A percentile compares a stretch with the other conserved stretches of the same genome.
These are phyloP conservation scores for Luffia ferchaultella DNA, from an alignment of 2,888 invertebrate species.

Conservation along the genomic window DNA sequence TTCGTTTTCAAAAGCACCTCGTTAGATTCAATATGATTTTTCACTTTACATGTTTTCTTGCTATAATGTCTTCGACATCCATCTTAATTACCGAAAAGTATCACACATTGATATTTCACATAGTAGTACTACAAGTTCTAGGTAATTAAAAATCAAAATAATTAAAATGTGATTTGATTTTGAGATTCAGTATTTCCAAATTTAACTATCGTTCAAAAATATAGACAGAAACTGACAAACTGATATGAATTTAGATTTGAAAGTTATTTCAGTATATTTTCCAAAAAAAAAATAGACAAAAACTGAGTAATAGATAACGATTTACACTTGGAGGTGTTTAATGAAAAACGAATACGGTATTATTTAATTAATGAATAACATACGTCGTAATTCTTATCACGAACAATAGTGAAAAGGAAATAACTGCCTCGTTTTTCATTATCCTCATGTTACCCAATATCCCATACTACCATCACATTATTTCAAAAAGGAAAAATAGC, in stretches of 20 bases:
- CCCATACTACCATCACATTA: not conserved
- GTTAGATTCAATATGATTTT: slow-evolving; percentile 19
- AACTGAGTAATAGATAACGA: too few species aligned
- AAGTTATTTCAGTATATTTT: too few species aligned
- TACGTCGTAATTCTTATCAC: too few species aligned
- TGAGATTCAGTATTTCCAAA: too few species aligned
- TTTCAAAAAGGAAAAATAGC: not conserved
- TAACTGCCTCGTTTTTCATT: not conserved
- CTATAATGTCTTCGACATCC: slow-evolving; percentile 37
- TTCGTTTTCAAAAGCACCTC: slow-evolving; percentile 19
- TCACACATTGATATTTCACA: slow-evolving; percentile 50
- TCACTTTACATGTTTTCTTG: slow-evolving; percentile 3
- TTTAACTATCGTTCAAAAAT: too few species aligned
- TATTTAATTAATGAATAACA: too few species aligned
- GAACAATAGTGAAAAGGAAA: not conserved
- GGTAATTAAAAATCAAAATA: slow-evolving; percentile 11
- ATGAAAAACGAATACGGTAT: too few species aligned
- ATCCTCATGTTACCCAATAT: not conserved
- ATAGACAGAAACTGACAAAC: too few species aligned
- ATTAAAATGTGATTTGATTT: not conserved
- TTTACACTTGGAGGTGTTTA: too few species aligned
- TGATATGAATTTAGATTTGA: too few species aligned
- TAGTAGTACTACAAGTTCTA: slow-evolving; percentile 1
- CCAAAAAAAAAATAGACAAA: too few species aligned
- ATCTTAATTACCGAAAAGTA: slow-evolving; percentile 34